These are phyloP conservation scores for Kradibia gibbosae DNA, from an alignment of 1,140 invertebrate species.

Conservation along the genomic window DNA sequence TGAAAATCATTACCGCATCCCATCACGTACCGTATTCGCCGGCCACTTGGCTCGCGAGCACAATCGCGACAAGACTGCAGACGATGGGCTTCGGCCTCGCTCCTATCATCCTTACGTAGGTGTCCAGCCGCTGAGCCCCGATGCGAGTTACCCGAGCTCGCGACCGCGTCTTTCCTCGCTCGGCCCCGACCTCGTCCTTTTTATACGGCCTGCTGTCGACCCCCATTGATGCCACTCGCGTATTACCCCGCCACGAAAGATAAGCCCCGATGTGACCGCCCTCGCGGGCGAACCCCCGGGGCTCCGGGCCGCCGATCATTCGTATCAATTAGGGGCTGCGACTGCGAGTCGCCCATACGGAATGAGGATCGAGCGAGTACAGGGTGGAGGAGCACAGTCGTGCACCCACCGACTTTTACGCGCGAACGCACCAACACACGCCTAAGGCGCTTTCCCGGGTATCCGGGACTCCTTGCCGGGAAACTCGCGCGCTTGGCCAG, in stretches of 20 bases:
- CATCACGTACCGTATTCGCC: conserved; percentile 22
- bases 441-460: neutral
- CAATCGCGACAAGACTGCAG: conserved; percentile 20
- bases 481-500: too few species aligned
- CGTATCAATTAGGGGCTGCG: conserved; percentile 67
- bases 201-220: neutral
- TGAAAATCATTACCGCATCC: neutral
- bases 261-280: too few species aligned
- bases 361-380: conserved; percentile 60
- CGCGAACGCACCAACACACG: neutral
- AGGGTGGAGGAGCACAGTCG: neutral
- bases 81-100: neutral
- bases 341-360: conserved; percentile 63
- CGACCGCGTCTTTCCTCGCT: neutral
- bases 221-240: neutral
- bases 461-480: too few species aligned
- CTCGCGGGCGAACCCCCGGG: neutral
- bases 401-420: neutral
- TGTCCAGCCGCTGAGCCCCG: too few species aligned
- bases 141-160: too few species aligned
- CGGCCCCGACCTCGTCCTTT: neutral
- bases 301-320: conserved; percentile 55
- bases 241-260: neutral
- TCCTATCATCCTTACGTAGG: neutral
- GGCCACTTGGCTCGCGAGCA: neutral